Evolutionary conservation across 2,797 vertebrate species (phyloP), one percentile per base, ranked within the genome.

Genomic region (Lates japonicus): DNA sequence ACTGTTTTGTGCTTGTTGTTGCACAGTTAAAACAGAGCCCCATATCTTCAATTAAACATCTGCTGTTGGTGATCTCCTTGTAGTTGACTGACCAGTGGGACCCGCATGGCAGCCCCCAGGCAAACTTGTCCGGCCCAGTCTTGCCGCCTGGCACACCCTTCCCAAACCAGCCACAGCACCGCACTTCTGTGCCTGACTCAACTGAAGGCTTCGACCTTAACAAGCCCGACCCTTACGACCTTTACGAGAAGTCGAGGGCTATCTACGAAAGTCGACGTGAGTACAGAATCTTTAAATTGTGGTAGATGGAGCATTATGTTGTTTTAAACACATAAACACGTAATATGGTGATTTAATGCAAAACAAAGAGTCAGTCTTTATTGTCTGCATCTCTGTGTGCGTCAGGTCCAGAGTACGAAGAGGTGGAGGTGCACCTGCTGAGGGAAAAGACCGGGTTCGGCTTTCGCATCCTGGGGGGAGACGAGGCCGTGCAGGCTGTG

Each of bases 211-310:
- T 98, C 83, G 98, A 99, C 91, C 96, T 98, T 49, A 96, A 97
- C 93, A 99, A 98, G 94, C 98, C 98, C 7, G 98, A 99, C 92
- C 98, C 98, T 4, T 99, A 99, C 7, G 98, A 99, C 95, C 97
- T 99, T 85, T 99, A 99, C 78, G 98, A 99, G 94, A 99, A 99
- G 93, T 99, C 98, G 29, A 97, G 98, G 91, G 98, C 98, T 76
- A 97, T 99, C 94, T 99, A 99, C 87, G 98, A 99, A 96, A 99
- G 98, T 96, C 97, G 98, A 92, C 98, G 98, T 99, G 96, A 99
- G 98, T 97, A 88, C 29, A 82, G 20, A 60, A 35, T 37, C 14
- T 7, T 39, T 0, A 6, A 8, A 37, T 58, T 4, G 22, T 2
- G 14, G 4, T 14, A 25, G 16, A 39, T 41, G 0, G 13, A 59